Base-by-base conservation (phyloP, 1,140 invertebrate species). In the Artemia franciscana region DNA sequence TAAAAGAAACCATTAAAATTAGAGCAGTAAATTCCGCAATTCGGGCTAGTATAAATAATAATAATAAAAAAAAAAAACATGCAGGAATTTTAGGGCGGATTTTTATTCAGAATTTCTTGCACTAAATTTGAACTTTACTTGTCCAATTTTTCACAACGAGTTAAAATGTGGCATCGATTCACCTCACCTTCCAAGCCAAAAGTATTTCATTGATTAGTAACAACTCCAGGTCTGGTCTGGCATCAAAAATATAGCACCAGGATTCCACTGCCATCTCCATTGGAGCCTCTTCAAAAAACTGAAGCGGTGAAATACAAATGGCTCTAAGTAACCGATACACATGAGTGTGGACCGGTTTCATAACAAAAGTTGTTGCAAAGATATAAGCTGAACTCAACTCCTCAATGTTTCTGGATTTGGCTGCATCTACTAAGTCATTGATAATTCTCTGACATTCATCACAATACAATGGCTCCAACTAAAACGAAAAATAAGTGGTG, bases 231-330 rank as follows among this genome's bases (percentile, higher is more conserved):
- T 97, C 91, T 12, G 88, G 85, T 24, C 91, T 75, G 0, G 92
- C 87, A 1, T 92, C 93, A 2, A 96, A 78, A 60, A 98, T 76
- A 95, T 95, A 99, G 66, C 95, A 91, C 96, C 96, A 99, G 71
- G 93, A 98, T 66, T 93, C 89, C 3, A 96, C 84, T 3, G 89
- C 86, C 4, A 88, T 83, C 24, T 82, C 81, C 77, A 97, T 86
- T 0, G 90, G 84, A 64, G 83, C 81, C 65, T 86, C 84, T 0
- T 86, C 91, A 73, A 98, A 99, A 15, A 92, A 73, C 66, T 89
- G 82, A 12, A 95, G 81, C 67, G 92, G 90, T 0, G 86, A 86
- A 73, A 84, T 78, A 70, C 85, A 88, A 27, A 93, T 77, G 25
- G 81, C 79, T 69, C 89, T 85, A 25, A 93, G 72, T 12, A 92